phyloP scores from a whole-genome alignment of 2,888 invertebrate genomes.

The Dichetophora obliterata region DNA sequence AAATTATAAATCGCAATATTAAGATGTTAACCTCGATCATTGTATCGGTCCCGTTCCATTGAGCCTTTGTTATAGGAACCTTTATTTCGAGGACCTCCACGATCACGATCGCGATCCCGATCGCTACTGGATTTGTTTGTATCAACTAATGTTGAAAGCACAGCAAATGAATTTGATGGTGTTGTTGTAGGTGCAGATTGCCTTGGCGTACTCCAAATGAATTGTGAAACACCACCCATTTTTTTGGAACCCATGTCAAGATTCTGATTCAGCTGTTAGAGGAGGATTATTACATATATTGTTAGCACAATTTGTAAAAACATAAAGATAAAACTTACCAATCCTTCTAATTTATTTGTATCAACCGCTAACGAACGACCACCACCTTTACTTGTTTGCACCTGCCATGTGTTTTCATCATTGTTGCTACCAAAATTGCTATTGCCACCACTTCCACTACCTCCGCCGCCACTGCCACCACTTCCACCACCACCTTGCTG shows the following conservation, averaged over 20 bases:
- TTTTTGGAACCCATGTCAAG: slow-evolving; percentile 62
- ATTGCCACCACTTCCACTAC: slow-evolving; percentile 40
- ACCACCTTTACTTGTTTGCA: slow-evolving; percentile 67
- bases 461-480: slow-evolving; percentile 45
- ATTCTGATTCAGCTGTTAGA: slow-evolving; percentile 50
- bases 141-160: slow-evolving; percentile 60
- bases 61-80: slow-evolving; percentile 66
- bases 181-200: slow-evolving; percentile 58
- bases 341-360: slow-evolving; percentile 62
- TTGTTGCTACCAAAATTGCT: slow-evolving; percentile 53
- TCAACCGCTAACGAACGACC: slow-evolving; percentile 64
- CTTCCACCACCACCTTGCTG: slow-evolving; percentile 54
- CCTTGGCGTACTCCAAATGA: slow-evolving; percentile 57
- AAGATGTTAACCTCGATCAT: slow-evolving; percentile 53
- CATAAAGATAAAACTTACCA: slow-evolving; percentile 56
- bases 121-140: slow-evolving; percentile 56
- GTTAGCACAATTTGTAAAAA: slow-evolving; percentile 30
- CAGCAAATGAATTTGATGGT: slow-evolving; percentile 66
- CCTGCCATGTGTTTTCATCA: slow-evolving; percentile 65
- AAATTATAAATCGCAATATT: not conserved
- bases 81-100: slow-evolving; percentile 64
- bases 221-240: slow-evolving; percentile 64
- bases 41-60: slow-evolving; percentile 65
- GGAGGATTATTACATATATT: not conserved
- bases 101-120: slow-evolving; percentile 57